These are phyloP conservation scores for Suricata suricatta DNA, from an alignment of 2,113 vertebrate species.

Conservation along the genomic window DNA sequence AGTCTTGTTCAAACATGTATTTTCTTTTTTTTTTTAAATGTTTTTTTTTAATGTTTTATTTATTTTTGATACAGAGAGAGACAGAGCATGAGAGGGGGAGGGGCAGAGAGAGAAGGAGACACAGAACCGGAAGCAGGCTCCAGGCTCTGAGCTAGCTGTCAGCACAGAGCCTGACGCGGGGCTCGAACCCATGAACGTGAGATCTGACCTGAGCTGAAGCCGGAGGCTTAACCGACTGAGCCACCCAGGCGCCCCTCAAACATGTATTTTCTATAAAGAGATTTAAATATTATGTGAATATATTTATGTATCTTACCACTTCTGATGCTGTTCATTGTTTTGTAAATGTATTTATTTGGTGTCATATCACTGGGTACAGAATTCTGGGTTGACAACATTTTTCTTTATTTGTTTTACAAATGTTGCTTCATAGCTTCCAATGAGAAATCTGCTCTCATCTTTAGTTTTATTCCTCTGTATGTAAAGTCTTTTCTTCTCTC, in stretches of 20 bases:
- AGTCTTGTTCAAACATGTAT: not conserved
- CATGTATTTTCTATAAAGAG: not conserved
- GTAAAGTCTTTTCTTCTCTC: not conserved
- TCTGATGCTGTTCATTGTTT: not conserved
- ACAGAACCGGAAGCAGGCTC: too few relatives aligned
- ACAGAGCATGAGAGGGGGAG: too few relatives aligned
- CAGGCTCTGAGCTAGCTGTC: too few relatives aligned
- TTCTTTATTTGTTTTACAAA: not conserved
- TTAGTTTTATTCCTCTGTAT: not conserved
- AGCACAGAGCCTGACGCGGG: too few relatives aligned
- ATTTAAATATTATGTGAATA: constrained; percentile 15
- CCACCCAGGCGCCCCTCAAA: too few relatives aligned
- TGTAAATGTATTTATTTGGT: not conserved
- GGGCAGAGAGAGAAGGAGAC: too few relatives aligned
- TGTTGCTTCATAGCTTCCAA: not conserved
- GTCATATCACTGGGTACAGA: not conserved
- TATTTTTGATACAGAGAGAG: too few relatives aligned
- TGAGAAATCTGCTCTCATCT: not conserved
- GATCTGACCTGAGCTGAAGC: too few relatives aligned
- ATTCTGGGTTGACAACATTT: not conserved
- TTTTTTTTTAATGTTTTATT: too few relatives aligned
- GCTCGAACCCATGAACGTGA: too few relatives aligned
- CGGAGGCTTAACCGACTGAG: too few relatives aligned
- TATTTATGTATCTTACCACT: not conserved
- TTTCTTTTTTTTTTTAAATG: too few relatives aligned